These are phyloP conservation scores for Arrhamphus sclerolepis DNA, from an alignment of 2,797 vertebrate genomes.

Conservation along the genomic window DNA sequence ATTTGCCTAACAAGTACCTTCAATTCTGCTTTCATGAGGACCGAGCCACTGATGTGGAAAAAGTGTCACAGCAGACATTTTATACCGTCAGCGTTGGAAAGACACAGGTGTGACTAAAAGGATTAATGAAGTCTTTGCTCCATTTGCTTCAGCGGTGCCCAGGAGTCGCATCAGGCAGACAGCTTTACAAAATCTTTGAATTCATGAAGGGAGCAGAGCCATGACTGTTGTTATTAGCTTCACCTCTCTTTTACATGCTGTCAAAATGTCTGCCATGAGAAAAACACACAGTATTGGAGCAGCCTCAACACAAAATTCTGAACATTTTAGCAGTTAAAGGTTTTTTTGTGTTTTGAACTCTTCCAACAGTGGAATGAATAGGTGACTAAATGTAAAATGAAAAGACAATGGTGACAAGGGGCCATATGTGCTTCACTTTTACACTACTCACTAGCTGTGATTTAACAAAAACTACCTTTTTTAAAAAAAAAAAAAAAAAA, in stretches of 20 bases:
- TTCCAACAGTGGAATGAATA: too few relatives aligned
- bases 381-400: too few relatives aligned
- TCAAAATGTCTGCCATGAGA: conserved; percentile 1
- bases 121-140: conserved; percentile 24
- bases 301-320: too few relatives aligned
- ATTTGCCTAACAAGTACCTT: conserved; percentile 16
- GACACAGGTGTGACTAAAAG: conserved; percentile 20
- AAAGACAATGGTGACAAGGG: too few relatives aligned
- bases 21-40: conserved; percentile 2
- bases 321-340: too few relatives aligned
- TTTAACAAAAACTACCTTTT: too few relatives aligned
- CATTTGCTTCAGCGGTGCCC: conserved; percentile 1
- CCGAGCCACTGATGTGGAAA: neutral
- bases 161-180: conserved; percentile 9
- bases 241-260: conserved; percentile 3
- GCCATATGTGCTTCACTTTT: too few relatives aligned
- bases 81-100: conserved; percentile 3
- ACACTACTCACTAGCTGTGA: too few relatives aligned
- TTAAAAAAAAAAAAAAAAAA: too few relatives aligned
- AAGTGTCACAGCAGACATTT: neutral
- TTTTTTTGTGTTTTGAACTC: too few relatives aligned
- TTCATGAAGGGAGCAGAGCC: conserved; percentile 11
- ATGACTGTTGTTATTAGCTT: conserved; percentile 25
- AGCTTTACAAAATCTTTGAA: conserved; percentile 7
- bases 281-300: neutral